Evolutionary conservation across 1,140 invertebrate species (phyloP), one percentile per base, ranked within the genome.

Genomic region (Drosophila leontia): DNA sequence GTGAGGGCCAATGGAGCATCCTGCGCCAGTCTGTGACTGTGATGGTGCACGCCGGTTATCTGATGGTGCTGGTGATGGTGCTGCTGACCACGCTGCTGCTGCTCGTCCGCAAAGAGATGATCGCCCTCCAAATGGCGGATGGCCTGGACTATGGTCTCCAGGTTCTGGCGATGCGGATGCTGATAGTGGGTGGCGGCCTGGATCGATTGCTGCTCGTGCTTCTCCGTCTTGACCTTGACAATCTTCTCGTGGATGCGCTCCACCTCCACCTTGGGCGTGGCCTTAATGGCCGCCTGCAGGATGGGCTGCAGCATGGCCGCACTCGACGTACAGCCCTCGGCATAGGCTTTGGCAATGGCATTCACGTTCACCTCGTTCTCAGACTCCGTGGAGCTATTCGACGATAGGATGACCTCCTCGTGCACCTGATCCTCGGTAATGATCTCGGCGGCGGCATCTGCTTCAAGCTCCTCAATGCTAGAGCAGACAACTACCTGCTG

Each of bases 141-240:
- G 29, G 99, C 99, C 92, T 99, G 98, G 9, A 99, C 98, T 70
- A 99, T 99, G 2, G 98, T 99, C 92, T 99, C 98, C 67, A 99
- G 94, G 92, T 99, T 99, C 90, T 98, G 97, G 42, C 98, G 95
- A 50, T 97, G 98, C 19, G 67, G 62, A 34, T 95, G 97, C 19
- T 96, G 84, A 32, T 91, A 88, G 15, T 80, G 74, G 1, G 77
- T 64, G 50, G 29, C 50, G 44, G 45, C 75, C 26, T 78, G 75
- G 26, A 83, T 84, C 26, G 70, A 45, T 9, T 56, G 51, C 65
- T 91, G 82, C 34, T 88, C 86, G 13, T 88, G 69, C 53, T 92
- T 92, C 55, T 91, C 90, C n/a, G 91, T 64, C 68, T 92, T 92
- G 7, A 92, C 87, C 34, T 92, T 86, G 65, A 88, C 83, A 7